phyloP scores from a whole-genome alignment of 2,113 vertebrate genomes.

The Chaetodon auriga region DNA sequence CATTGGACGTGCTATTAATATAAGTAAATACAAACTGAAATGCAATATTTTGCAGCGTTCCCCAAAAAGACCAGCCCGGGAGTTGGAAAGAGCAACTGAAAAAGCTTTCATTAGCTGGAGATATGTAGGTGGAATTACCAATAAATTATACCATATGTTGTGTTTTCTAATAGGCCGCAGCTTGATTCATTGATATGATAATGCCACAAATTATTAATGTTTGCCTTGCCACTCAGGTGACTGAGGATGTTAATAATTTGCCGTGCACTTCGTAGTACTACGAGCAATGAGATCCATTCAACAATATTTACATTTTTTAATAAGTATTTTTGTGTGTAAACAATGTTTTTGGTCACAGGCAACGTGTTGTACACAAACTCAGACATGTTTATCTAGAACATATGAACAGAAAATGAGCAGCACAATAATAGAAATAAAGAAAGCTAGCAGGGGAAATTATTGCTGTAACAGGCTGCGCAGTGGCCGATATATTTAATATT shows the following conservation, averaged over 20 bases:
- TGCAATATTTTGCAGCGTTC: constrained; percentile 15
- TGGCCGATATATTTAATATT: background rate
- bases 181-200: constrained; percentile 15
- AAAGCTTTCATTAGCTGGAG: constrained; percentile 31
- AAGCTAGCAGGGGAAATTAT: background rate
- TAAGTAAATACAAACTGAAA: constrained; percentile 8
- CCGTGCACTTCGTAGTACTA: background rate
- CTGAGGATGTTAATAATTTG: background rate
- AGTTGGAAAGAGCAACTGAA: constrained; percentile 1
- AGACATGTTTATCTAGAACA: background rate
- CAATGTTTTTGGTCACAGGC: background rate
- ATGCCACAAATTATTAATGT: constrained; percentile 21
- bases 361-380: background rate
- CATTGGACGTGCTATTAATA: background rate
- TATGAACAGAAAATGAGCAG: too few relatives aligned
- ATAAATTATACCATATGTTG: background rate
- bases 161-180: background rate
- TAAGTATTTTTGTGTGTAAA: background rate
- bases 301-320: background rate
- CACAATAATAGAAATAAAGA: background rate
- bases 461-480: background rate
- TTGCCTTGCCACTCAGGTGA: constrained; percentile 2
- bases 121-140: constrained; percentile 19
- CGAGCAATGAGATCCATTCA: constrained; percentile 1
- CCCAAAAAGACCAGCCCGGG: background rate